Conservation (phyloP, 2,797 vertebrate species). For the Kryptolebias ocellatus region DNA sequence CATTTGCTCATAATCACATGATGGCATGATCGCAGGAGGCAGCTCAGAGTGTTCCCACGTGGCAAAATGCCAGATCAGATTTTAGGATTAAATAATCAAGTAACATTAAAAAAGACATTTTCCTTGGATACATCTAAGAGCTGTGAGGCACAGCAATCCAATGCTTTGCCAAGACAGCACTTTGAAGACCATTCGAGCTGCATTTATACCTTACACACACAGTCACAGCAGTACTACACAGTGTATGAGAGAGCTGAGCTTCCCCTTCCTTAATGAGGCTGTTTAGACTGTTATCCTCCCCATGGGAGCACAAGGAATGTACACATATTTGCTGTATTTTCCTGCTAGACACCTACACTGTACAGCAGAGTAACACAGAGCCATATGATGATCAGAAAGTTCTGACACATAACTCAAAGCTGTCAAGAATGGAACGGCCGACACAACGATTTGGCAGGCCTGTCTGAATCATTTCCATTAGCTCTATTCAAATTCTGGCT, state of each 20-base stretch:
- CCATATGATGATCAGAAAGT: slow-evolving; percentile 5
- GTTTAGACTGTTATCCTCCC: slow-evolving; percentile 55
- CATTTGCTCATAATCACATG: slow-evolving; percentile 9
- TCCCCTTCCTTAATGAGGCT: slow-evolving; percentile 65
- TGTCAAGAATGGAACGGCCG: slow-evolving; percentile 19
- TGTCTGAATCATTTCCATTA: slow-evolving; percentile 48
- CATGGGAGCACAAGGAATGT: slow-evolving; percentile 65
- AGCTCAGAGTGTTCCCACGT: slow-evolving; percentile 35
- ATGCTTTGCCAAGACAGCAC: background rate
- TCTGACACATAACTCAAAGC: slow-evolving; percentile 14
- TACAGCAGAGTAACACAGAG: background rate
- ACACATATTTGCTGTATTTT: slow-evolving; percentile 42
- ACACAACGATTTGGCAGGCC: slow-evolving; percentile 23
- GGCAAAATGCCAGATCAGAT: slow-evolving; percentile 23
- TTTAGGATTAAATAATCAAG: slow-evolving; percentile 32
- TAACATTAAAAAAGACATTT: background rate
- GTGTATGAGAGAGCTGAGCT: slow-evolving; percentile 40
- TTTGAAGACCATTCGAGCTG: slow-evolving; percentile 16
- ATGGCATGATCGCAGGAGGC: slow-evolving; percentile 18
- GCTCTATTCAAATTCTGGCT: slow-evolving; percentile 28
- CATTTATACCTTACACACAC: slow-evolving; percentile 14
- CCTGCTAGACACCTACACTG: slow-evolving; percentile 29
- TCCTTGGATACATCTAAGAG: slow-evolving; percentile 7
- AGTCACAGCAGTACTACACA: slow-evolving; percentile 28
- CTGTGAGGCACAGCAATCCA: slow-evolving; percentile 6